Evolutionary conservation across 1,140 invertebrate species (phyloP).

Genomic region (Pogonus chalceus): DNA sequence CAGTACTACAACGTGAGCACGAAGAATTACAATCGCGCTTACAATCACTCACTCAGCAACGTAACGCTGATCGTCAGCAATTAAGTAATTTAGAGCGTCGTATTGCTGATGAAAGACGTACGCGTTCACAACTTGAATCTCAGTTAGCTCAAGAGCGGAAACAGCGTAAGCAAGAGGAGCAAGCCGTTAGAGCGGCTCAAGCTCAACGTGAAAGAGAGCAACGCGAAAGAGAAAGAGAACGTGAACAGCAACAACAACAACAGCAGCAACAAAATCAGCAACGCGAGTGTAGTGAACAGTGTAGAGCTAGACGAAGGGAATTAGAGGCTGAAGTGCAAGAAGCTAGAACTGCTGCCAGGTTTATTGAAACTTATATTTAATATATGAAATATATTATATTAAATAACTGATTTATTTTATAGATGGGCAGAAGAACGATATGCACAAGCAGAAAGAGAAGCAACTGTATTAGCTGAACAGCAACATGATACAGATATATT

Average conservation of each 20-base stretch:
- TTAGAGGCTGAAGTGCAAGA: constrained; percentile 69
- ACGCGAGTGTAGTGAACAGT: constrained; percentile 64
- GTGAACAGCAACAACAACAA: constrained; percentile 35
- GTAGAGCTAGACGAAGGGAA: constrained; percentile 62
- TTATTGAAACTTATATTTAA: too few species aligned
- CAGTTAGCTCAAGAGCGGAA: constrained; percentile 69
- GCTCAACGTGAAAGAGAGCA: constrained; percentile 23
- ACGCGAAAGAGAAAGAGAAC: constrained; percentile 44
- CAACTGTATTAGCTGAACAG: constrained; percentile 41
- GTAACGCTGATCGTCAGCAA: constrained; percentile 69
- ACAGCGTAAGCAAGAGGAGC: constrained; percentile 55
- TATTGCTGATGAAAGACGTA: constrained; percentile 73
- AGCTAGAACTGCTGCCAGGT: constrained; percentile 52
- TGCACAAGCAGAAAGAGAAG: constrained; percentile 30
- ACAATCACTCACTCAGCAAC: constrained; percentile 42
- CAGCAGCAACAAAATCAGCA: constrained; percentile 22
- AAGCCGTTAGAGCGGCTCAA: constrained; percentile 42
- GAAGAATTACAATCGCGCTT: constrained; percentile 66
- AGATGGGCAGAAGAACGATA: constrained; percentile 58
- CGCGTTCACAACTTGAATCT: constrained; percentile 59
- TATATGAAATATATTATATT: too few species aligned
- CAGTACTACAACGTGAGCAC: constrained; percentile 70
- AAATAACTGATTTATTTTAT: too few species aligned
- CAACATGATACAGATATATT: constrained; percentile 71
- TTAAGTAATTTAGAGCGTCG: constrained; percentile 67